Evolutionary conservation across 2,888 invertebrate species (phyloP).

Genomic region (Brachycybe producta): DNA sequence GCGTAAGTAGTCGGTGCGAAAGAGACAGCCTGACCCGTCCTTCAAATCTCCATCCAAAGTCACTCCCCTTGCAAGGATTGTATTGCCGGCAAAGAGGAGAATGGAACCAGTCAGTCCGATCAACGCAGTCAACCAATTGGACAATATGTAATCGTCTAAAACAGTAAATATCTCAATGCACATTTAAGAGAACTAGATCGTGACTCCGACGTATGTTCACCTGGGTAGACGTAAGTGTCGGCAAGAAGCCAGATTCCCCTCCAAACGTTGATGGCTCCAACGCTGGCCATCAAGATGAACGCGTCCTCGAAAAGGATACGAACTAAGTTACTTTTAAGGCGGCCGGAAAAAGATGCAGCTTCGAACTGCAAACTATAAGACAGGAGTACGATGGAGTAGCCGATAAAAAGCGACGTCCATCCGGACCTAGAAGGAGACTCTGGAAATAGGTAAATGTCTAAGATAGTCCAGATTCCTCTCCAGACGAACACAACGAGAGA

Average conservation of each 20-base stretch:
- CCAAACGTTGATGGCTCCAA: conserved; percentile 30
- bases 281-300: conserved; percentile 46
- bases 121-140: conserved; percentile 67
- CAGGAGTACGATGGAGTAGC: conserved; percentile 56
- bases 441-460: conserved; percentile 68
- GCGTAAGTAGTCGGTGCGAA: conserved; percentile 69
- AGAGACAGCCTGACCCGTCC: conserved; percentile 34
- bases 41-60: conserved; percentile 49
- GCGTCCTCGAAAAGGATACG: conserved; percentile 59
- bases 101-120: conserved; percentile 59
- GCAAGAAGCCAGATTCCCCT: conserved; percentile 28
- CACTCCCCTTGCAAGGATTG: conserved; percentile 70
- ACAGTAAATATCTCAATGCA: not conserved
- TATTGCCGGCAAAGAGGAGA: conserved; percentile 72
- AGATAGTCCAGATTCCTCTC: conserved; percentile 71
- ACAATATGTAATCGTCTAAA: conserved; percentile 54
- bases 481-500: conserved; percentile 76
- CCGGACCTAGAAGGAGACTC: conserved; percentile 52
- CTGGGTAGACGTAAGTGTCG: conserved; percentile 12
- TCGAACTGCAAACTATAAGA: conserved; percentile 61
- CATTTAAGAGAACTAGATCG: too few species aligned
- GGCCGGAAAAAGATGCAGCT: conserved; percentile 54
- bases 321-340: conserved; percentile 47
- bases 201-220: not conserved
- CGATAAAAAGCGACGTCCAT: conserved; percentile 63